Base-by-base conservation (phyloP, 2,113 vertebrate species). In the Todiramphus chloris region DNA sequence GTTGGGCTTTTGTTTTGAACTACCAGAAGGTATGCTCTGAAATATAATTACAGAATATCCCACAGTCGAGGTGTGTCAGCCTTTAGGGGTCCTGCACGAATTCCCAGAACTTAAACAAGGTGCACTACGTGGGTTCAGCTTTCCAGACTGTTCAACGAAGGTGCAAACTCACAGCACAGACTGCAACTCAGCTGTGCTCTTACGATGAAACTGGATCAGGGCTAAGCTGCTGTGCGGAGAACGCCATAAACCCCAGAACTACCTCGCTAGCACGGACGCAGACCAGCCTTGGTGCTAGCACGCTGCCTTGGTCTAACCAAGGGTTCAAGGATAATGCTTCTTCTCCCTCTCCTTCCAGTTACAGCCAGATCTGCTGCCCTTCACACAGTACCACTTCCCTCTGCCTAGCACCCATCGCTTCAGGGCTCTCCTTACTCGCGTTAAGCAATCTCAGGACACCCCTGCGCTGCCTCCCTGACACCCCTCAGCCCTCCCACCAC, bases 381-480 rank as follows among this genome's bases (percentile, higher is more conserved):
- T 24, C 27, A 9, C 27, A 17, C 15, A 25, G 9, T 30, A 24
- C 7, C 10, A 3, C 16, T 2, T 5, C 7, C 11, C 35, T 13
- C 43, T 14, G 5, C 64, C 17, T 9, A 20, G 33, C 41, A 14
- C 28, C 21, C 50, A 3, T 2, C 33, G 41, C 27, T 13, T 6
- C 51, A 7, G 30, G 0, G 7, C 46, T n/a, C 15, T 3, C 8
- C 12, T 51, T 6, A 0, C 46, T 35, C 3, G 0, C 31, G 6
- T 9, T 3, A 8, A 35, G 23, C 24, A 4, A 13, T 41, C 16
- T 37, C 60, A 6, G 16, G 10, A 39, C 48, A 33, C 6, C 31
- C 4, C 4, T 1, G 1, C 4, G 1, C 64, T 20, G 19, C n/a
- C 37, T 4, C 18, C 12, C 27, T 0, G 12, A 2, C 7, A 17